Base-by-base conservation (phyloP, 2,888 invertebrate species). In the Acleris sparsana region DNA sequence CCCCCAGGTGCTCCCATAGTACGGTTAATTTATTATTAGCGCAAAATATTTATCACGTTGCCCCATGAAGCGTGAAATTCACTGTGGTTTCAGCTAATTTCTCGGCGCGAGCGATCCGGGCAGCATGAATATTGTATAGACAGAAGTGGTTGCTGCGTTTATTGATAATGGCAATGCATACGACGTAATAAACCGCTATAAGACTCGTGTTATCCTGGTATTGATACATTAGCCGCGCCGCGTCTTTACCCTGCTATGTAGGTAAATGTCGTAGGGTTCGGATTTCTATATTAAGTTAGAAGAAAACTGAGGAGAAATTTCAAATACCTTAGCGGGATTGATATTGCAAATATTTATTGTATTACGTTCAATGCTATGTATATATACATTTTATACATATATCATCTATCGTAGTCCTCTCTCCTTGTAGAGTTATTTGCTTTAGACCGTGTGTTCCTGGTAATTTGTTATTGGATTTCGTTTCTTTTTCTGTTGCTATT, bases 61-160 rank as follows among this genome's bases (percentile, higher is more conserved):
- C 55, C 55, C 22, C 53, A 46, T 55, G 43, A 62, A 53, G 53
- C 61, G 53, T 53, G 61, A 61, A 53, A 46, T 56, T 49, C 56
- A 39, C 25, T 56, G 49, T 29, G 62, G 56, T 25, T 75, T 80
- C 77, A 70, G 77, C 72, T 72, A 71, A 72, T 75, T 73, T 70
- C 73, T 75, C 70, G n/a, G 69, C 73, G 69, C 72, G 70, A 71
- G 70, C 71, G 72, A 68, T 63, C 72, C 69, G 69, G 61, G 73
- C 69, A 53, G 53, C 73, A 75, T 80, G 78, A 80, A 83, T 82
- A 80, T 78, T 80, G 73, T 75, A 80, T 77, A 25, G 64, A 66
- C 69, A 71, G 72, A 71, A 64, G 72, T 73, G 70, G 61, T 65
- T 59, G 53, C 67, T 66, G 63, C 69, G 70, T 71, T 73, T 68